phyloP scores from a whole-genome alignment of 2,888 invertebrate genomes.

The Polyploca ridens region DNA sequence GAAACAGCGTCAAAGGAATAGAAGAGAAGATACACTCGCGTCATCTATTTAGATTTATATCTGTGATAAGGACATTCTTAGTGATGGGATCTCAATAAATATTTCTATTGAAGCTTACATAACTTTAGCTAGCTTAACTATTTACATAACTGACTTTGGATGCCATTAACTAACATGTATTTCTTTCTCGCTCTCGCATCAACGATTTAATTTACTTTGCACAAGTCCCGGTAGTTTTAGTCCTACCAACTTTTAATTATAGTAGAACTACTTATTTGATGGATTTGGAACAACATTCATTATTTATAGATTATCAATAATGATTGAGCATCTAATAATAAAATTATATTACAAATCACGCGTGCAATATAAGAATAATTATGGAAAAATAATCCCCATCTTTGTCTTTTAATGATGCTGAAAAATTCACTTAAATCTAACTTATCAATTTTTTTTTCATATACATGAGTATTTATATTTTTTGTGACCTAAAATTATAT shows the following conservation, averaged over 20 bases:
- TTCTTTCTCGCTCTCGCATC: constrained; percentile 16
- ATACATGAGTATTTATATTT: background rate
- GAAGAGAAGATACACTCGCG: no score
- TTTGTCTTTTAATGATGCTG: no score
- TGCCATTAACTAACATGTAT: constrained; percentile 14
- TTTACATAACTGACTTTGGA: constrained; percentile 67
- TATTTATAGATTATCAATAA: no score
- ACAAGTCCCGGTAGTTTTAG: constrained; percentile 34
- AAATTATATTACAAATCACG: background rate
- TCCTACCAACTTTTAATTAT: no score
- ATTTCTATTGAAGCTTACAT: background rate
- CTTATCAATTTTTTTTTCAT: no score
- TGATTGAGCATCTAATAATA: background rate
- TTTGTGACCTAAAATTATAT: constrained; percentile 1
- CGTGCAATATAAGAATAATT: background rate
- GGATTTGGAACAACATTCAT: no score
- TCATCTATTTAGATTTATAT: no score
- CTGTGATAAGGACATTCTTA: no score
- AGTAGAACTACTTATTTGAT: no score
- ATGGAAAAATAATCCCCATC: background rate
- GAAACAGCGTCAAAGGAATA: no score
- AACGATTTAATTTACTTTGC: constrained; percentile 25
- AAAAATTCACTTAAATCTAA: background rate
- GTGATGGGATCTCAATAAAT: background rate
- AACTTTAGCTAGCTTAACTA: constrained; percentile 42